Base-by-base conservation (phyloP, 1,140 invertebrate genomes). In the Pissodes strobi region DNA sequence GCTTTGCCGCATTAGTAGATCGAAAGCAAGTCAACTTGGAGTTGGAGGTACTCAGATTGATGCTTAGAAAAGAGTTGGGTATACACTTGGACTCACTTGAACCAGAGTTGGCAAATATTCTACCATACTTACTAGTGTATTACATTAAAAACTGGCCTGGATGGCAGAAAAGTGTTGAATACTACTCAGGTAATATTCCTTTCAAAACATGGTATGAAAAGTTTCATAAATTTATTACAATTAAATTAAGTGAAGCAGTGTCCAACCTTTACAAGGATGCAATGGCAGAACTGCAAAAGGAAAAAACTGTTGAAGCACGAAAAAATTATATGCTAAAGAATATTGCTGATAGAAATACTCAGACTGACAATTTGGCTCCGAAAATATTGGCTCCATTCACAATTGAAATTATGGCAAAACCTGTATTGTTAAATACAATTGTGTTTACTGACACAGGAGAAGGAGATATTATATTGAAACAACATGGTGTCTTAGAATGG, bases 131-230 rank as follows among this genome's bases (percentile, higher is more conserved):
- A 49, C 25, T 71, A 2, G 64, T 71, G n/a, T 58, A 48, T 46
- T 69, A 71, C 48, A 67, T 68, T 12, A 71, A 57, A 55, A 64
- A 53, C 5, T 71, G 69, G 69, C 69, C 69, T 19, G 69, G 69
- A 19, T 71, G 69, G 69, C 56, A 64, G 43, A 60, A 46, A 38
- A 71, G 66, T 52, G 38, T 34, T 34, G 67, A 71, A 23, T 71
- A 67, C 41, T 67, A 68, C 25, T 65, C 64, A 18, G 70, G 68
- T 5, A 58, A 64, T 18, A 52, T 69, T 13, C 34, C 22, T 18
- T 68, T 71, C 19, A 59, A 64, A 39, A 46, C 27, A 3, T 69
- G 70, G 70, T 68, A 39, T 49, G 51, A 65, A 30, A 69, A 69
- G 41, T 71, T 71, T 41, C n/a, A 45, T 1, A 60, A 68, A 15